Evolutionary conservation across 2,888 invertebrate species (phyloP), one percentile per base, ranked within the genome.

Genomic region (Notodonta ziczac): DNA sequence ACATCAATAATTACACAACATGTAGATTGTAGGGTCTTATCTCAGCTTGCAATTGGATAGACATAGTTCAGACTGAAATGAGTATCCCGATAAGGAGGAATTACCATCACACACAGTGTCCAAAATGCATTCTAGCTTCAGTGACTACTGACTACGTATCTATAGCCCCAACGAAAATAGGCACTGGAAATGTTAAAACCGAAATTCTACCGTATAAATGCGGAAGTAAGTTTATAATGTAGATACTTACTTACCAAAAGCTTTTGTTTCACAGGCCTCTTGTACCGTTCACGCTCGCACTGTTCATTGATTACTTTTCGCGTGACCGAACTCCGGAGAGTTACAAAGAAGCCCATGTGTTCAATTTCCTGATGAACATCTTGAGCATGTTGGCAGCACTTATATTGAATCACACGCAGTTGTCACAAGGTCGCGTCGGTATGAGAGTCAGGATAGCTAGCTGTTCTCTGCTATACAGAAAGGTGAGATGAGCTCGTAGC

Each of bases 401-500:
- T 24, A 87, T 96, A 61, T 94, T 95, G 73, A 97, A 97, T 81
- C 96, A 96, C 74, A 74, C 90, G 7, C 86, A 84, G 57, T 80
- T 96, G 63, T 90, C 91, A 13, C 94, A 94, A 73, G 89, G 94
- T 69, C 94, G 96, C 72, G 94, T 97, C 46, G 97, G 98, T 50
- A 97, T 97, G 97, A 91, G 96, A 80, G 92, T 97, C 59, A 90
- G 97, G 72, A 94, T 97, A 58, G 97, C 97, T 0, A 95, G 96
- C 73, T 97, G 97, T 78, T 96, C 97, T 0, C 86, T 98, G 10
- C 86, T 98, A 69, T 98, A 97, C 81, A 95, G 97, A 91, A 98
- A 98, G 95, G 97, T 97, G 69, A 65, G 61, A 44, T 10, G 10
- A 42, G 9, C 35, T 35, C 24, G 24, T 24, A 24, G 24, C 24